Base-by-base conservation (phyloP, 2,113 vertebrate genomes). In the Columba janthina region DNA sequence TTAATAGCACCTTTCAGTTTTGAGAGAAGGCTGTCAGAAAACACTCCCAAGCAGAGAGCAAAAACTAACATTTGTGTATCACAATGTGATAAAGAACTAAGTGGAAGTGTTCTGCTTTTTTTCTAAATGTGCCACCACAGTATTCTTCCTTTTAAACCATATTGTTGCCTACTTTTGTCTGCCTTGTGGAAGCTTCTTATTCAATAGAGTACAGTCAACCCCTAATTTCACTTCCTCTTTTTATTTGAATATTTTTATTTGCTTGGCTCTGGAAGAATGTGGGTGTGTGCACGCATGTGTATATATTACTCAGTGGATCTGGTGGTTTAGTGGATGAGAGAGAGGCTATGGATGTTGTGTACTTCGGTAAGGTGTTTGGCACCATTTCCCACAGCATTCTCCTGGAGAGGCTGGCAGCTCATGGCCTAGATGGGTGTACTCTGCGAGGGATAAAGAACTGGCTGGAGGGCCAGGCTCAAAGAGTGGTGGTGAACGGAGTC, bases 191-290 rank as follows among this genome's bases (percentile, higher is more conserved):
- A n/a, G 74, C 60, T 44, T 80, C 36, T 60, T 88, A 25, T 75
- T 93, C 38, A 40, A 17, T 48, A 20, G 9, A 75, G 5, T 51
- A 65, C 15, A 74, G 57, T 71, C 61, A 77, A n/a, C 32, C 11
- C 21, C 21, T 69, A 24, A 48, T 89, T 95, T 87, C 25, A 85
- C 50, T 93, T 95, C 65, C 82, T 91, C 34, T 40, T 95, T 93
- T 81, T 36, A 58, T 53, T 84, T 51, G 64, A 78, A 32, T 64
- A 17, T 42, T 94, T 94, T 84, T 64, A 29, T 86, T 91, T 6
- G 10, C 20, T 79, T 53, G 18, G 7, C 50, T 91, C 12, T 65
- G 28, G 24, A 89, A 44, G 20, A 82, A 53, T 42, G 28, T 40
- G 19, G 3, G 7, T 15, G 6, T 53, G 19, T 57, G 24, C 11